Percentiles rank a stretch among this genome's conserved stretches.
Evolutionary conservation across 2,888 invertebrate genomes (phyloP).

Genomic region (Brachycybe producta): DNA sequence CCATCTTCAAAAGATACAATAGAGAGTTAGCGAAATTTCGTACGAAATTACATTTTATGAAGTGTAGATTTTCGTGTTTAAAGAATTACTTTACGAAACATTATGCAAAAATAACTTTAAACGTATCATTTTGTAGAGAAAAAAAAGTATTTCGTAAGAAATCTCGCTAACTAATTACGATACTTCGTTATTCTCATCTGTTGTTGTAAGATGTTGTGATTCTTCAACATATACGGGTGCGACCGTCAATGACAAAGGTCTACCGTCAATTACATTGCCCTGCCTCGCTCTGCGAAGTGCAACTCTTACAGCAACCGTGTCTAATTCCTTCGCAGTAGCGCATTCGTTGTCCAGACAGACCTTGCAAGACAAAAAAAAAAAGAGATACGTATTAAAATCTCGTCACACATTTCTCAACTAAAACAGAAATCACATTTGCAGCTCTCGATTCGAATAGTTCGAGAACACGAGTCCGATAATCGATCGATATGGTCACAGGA

Average conservation of each 20-base stretch:
- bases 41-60: no score
- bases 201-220: no score
- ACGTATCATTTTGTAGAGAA: no score
- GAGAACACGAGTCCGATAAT: constrained; percentile 80
- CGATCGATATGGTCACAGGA: constrained; percentile 69
- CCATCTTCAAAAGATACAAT: no score
- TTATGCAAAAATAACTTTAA: no score
- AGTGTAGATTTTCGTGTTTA: no score
- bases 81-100: no score
- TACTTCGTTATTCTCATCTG: no score
- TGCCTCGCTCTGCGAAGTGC: constrained; percentile 47
- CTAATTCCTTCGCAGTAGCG: constrained; percentile 73
- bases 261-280: not conserved
- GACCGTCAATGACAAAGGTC: not conserved
- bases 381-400: not conserved
- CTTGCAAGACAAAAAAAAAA: constrained; percentile 6
- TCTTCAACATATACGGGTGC: no score
- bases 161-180: no score
- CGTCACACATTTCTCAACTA: not conserved
- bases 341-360: constrained; percentile 77
- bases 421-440: constrained; percentile 40
- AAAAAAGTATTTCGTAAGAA: no score
- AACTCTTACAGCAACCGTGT: constrained; percentile 78
- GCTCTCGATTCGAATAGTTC: constrained; percentile 67
- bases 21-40: no score